Base-by-base conservation (phyloP, 2,113 vertebrate species). In the Petaurus breviceps region DNA sequence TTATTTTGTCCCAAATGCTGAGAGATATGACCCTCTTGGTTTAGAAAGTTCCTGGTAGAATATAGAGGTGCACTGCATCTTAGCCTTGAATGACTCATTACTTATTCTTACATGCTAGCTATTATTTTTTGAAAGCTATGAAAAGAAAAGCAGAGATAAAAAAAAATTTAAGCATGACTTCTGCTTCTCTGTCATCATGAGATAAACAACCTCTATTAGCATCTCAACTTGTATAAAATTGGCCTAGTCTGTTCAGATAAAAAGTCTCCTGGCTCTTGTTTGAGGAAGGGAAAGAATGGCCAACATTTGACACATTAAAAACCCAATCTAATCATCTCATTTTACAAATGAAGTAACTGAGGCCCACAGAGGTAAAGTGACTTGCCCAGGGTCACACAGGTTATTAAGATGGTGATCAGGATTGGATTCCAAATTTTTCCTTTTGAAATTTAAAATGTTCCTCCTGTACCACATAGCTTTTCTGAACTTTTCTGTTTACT, bases 401-500 rank as follows among this genome's bases (percentile, higher is more conserved):
- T 49, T 84, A 84, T 16, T 90, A 50, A 28, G 90, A 19, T 10
- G 47, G 37, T 11, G 9, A 50, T 90, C 47, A 51, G 90, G 90
- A 50, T 90, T 90, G 25, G 47, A 90, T 14, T 47, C 24, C 24
- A 50, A 14, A 51, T 49, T 51, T 49, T 90, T 43, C 14, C 46
- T 43, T 51, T 28, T 8, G 3, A 47, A 90, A 50, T 47, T 25
- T 31, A 25, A 31, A 9, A 31, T 90, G 10, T 50, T 90, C 28
- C 90, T 8, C 0, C 47, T 28, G 28, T 28, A 19, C 47, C 47
- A 90, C 90, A 16, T 47, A 50, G 92, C 55, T 94, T 90, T 93
- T 51, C 89, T 92, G 93, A 91, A 94, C 95, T 94, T 92, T 92
- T 95, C 89, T 95, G 92, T 92, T 93, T 19, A 68, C 68, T 51